Evolutionary conservation across 30 jellyfish, hydroid and myxozoan species (phyloP), one percentile per base, ranked within the genome.

Genomic region (Kudoa iwatai): DNA sequence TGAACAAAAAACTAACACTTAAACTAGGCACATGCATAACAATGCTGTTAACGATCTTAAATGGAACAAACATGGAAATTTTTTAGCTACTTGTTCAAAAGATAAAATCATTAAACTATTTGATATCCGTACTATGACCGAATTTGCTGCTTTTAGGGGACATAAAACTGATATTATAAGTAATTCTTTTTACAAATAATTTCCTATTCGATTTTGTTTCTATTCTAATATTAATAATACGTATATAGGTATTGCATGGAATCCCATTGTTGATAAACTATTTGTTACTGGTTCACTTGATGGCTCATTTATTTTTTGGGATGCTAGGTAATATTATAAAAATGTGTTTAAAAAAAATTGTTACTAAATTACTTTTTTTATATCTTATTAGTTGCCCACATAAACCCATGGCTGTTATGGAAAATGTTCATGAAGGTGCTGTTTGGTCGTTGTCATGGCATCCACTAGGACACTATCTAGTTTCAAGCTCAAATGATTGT

Each of bases 171-270:
- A 77, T 28, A 88, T 88, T 16, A 65, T 84, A 15, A 74, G 88
- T 44, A n/a, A n/a, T n/a, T n/a, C n/a, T n/a, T n/a, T n/a, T n/a
- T n/a, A n/a, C n/a, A n/a, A n/a, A n/a, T n/a, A n/a, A n/a, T n/a
- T n/a, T n/a, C n/a, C n/a, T n/a, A n/a, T n/a, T n/a, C n/a, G n/a
- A n/a, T n/a, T n/a, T n/a, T n/a, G n/a, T n/a, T n/a, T n/a, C n/a
- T n/a, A n/a, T n/a, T n/a, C n/a, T n/a, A n/a, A n/a, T n/a, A n/a
- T n/a, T n/a, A n/a, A n/a, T n/a, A n/a, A n/a, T n/a, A n/a, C n/a
- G n/a, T n/a, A n/a, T n/a, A n/a, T n/a, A n/a, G n/a, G n/a, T n/a
- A 65, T 74, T 22, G 59, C 63, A 31, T 74, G 94, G 94, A 87
- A 74, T 63, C 87, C 94, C 4, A 46, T 57, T 4, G 65, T 56